These are phyloP conservation scores for Motacilla alba DNA, from an alignment of 2,113 vertebrate species.

Conservation along the genomic window DNA sequence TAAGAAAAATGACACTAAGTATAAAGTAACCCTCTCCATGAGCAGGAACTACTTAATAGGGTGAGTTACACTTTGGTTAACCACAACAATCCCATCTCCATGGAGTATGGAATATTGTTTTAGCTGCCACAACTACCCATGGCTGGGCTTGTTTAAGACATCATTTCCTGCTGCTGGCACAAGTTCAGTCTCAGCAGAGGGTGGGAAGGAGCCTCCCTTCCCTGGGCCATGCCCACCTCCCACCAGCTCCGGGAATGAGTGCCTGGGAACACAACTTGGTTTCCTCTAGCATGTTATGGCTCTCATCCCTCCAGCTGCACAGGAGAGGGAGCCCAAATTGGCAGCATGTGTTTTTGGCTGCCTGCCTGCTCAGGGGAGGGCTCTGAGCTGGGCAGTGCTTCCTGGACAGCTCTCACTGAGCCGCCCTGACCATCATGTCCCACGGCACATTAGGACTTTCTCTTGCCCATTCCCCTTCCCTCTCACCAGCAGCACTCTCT, in stretches of 20 bases:
- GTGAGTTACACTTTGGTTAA: neutral
- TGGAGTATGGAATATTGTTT: neutral
- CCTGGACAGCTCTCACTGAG: rapidly evolving
- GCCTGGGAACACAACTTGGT: neutral
- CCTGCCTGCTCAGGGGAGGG: neutral
- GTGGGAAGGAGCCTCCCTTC: neutral
- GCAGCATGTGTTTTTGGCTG: rapidly evolving
- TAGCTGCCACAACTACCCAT: neutral
- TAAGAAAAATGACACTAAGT: neutral
- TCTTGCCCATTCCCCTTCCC: neutral
- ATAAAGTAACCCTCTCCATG: neutral
- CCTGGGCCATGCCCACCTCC: neutral
- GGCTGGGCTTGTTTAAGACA: neutral
- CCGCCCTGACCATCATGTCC: neutral
- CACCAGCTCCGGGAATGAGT: rapidly evolving
- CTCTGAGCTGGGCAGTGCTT: neutral
- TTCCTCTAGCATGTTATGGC: neutral
- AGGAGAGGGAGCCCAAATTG: neutral
- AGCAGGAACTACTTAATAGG: neutral
- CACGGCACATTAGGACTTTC: rapidly evolving
- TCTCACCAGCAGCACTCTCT: neutral
- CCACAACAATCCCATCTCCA: neutral
- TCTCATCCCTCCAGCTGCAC: neutral
- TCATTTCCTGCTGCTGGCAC: neutral
- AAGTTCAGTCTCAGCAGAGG: neutral